Conservation (phyloP, 2,113 vertebrate species). For the Oryzias celebensis region DNA sequence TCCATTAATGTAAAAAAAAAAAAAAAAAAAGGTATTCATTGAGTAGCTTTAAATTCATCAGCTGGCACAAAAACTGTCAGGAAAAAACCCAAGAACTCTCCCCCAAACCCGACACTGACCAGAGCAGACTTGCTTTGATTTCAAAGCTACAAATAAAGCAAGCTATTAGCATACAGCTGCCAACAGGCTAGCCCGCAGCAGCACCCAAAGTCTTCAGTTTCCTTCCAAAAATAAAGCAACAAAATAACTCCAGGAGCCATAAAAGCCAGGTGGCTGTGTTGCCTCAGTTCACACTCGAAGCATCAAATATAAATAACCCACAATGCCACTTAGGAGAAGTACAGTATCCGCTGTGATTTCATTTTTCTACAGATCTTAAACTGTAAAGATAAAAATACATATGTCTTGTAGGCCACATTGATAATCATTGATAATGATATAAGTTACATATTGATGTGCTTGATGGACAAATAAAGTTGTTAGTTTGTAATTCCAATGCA, state of each 20-base stretch:
- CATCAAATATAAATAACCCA: slow-evolving; percentile 9
- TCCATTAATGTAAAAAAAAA: too few species aligned
- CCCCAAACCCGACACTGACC: slow-evolving; percentile 32
- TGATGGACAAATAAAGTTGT: too few species aligned
- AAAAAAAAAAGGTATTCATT: too few species aligned
- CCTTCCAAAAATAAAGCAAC: slow-evolving; percentile 54
- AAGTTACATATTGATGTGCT: too few species aligned
- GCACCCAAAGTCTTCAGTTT: slow-evolving; percentile 50
- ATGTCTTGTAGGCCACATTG: too few species aligned
- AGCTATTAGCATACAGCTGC: slow-evolving; percentile 74
- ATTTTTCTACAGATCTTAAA: too few species aligned
- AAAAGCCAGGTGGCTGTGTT: slow-evolving; percentile 22
- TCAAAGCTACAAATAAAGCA: slow-evolving; percentile 58
- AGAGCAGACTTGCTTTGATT: slow-evolving; percentile 61
- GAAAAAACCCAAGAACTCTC: neutral
- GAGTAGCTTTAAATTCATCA: neutral
- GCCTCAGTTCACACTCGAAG: slow-evolving; percentile 22
- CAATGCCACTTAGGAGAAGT: neutral
- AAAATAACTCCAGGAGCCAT: slow-evolving; percentile 33
- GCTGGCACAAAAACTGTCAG: too few species aligned
- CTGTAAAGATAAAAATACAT: too few species aligned
- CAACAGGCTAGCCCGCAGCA: slow-evolving; percentile 62
- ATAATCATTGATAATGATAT: too few species aligned
- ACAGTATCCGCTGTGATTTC: neutral
- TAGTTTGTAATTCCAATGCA: too few species aligned